Evolutionary conservation across 2,888 invertebrate species (phyloP), one percentile per base, ranked within the genome.

Genomic region (Drosophila subsilvestris): DNA sequence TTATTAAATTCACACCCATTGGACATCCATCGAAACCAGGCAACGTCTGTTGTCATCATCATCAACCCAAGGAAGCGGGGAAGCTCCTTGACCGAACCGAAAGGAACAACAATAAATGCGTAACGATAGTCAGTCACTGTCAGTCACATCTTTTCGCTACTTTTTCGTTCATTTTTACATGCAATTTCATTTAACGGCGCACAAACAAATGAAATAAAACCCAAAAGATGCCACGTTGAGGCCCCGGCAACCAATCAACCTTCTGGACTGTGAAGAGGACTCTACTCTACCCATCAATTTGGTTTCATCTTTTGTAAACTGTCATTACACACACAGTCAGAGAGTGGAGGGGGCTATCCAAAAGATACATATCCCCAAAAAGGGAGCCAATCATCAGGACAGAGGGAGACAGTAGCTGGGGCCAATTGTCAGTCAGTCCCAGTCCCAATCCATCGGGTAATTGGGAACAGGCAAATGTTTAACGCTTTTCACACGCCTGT

Each of bases 1-100:
- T 86, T 84, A 88, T 88, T 86, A 88, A 85, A 86, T 88, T 88
- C 81, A 88, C 87, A 88, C 89, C 78, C 81, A 80, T 59, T 76
- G 47, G 56, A 32, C 55, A 78, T 2, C 37, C 37, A n/a, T 37
- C 37, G 37, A 6, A 37, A 14, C 70, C 77, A 49, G 62, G 67
- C 67, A 55, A 61, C 65, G 66, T 55, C 66, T 66, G 67, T 55
- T 66, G 49, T 60, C 72, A 61, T 67, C 65, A 59, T 51, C 56
- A 43, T 59, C 74, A 49, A 50, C 25, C 25, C 5, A 25, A 27
- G 27, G 6, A 9, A 8, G 27, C 0, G 9, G 2, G 2, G 27
- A 27, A 27, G 63, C 78, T 58, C 67, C 87, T 79, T 86, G 87
- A 86, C 82, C 63, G 71, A 79, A 27, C 27, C 9, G 27, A 3